These are phyloP conservation scores for Drosophila kikkawai DNA, from an alignment of 1,140 invertebrate genomes.

Conservation along the genomic window DNA sequence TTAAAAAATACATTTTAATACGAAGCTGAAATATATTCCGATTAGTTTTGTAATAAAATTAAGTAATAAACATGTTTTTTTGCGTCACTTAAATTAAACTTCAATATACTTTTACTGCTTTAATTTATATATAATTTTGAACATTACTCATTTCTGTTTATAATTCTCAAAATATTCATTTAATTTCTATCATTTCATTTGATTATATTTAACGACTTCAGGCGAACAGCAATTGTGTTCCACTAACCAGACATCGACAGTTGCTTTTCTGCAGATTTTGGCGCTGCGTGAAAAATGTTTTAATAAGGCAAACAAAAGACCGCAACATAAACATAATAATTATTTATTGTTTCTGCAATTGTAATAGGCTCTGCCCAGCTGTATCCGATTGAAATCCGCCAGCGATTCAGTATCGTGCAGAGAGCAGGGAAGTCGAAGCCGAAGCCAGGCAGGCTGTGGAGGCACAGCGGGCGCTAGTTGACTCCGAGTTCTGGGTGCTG, in stretches of 20 bases:
- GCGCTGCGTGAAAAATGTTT: slow-evolving; percentile 49
- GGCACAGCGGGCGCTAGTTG: slow-evolving; percentile 57
- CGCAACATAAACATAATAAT: slow-evolving; percentile 55
- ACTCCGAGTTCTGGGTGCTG: slow-evolving; percentile 25
- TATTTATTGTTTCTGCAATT: slow-evolving; percentile 56
- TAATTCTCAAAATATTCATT: not conserved
- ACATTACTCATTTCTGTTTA: not conserved
- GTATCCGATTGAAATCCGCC: slow-evolving; percentile 34
- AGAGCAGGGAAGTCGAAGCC: slow-evolving; percentile 21
- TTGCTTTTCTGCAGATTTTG: slow-evolving; percentile 16
- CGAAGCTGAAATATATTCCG: not conserved
- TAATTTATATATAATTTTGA: not conserved
- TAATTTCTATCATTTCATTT: not conserved
- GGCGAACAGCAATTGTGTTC: slow-evolving; percentile 3
- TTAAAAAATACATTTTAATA: too few relatives aligned
- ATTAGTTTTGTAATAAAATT: not conserved
- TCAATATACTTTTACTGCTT: not conserved
- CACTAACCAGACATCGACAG: slow-evolving; percentile 1
- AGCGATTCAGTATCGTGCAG: slow-evolving; percentile 52
- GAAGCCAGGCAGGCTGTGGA: slow-evolving; percentile 3
- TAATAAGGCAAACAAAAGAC: slow-evolving; percentile 49
- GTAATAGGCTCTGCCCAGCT: slow-evolving; percentile 39
- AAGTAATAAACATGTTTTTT: not conserved
- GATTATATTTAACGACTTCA: slow-evolving; percentile 12
- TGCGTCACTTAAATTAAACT: too few relatives aligned